Conservation (phyloP, 2,797 vertebrate species). For the Decapterus maruadsi region DNA sequence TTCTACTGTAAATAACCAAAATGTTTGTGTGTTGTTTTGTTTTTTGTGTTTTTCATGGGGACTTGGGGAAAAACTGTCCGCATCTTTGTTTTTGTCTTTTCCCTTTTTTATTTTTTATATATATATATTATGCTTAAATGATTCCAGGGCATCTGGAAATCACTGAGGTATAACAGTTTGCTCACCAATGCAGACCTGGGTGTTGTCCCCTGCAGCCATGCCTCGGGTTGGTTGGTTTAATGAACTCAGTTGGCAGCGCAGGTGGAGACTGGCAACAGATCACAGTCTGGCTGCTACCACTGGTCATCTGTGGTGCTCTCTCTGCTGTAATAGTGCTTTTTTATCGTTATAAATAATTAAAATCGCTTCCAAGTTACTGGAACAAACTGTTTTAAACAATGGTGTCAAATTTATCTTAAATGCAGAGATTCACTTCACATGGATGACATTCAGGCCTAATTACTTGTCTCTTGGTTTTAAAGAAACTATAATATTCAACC, state of each 20-base stretch:
- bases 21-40: background rate
- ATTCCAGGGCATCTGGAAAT: conserved; percentile 20
- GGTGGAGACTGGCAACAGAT: conserved; percentile 37
- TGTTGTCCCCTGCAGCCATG: conserved; percentile 53
- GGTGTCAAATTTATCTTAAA: conserved; percentile 9
- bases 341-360: conserved; percentile 26
- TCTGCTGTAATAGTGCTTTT: conserved; percentile 22
- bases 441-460: conserved; percentile 3
- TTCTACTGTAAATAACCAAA: conserved; percentile 3
- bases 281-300: conserved; percentile 30
- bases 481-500: conserved; percentile 17
- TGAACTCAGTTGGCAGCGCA: conserved; percentile 46
- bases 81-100: background rate
- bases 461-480: background rate
- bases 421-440: conserved; percentile 27
- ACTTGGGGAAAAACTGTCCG: background rate
- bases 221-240: conserved; percentile 60
- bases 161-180: background rate
- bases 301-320: conserved; percentile 23
- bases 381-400: background rate
- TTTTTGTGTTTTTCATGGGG: background rate
- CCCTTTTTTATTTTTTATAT: background rate
- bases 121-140: conserved; percentile 1
- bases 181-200: conserved; percentile 15
- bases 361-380: background rate